These are phyloP conservation scores for Bicyclus anynana DNA, from an alignment of 1,140 invertebrate genomes.

Conservation along the genomic window DNA sequence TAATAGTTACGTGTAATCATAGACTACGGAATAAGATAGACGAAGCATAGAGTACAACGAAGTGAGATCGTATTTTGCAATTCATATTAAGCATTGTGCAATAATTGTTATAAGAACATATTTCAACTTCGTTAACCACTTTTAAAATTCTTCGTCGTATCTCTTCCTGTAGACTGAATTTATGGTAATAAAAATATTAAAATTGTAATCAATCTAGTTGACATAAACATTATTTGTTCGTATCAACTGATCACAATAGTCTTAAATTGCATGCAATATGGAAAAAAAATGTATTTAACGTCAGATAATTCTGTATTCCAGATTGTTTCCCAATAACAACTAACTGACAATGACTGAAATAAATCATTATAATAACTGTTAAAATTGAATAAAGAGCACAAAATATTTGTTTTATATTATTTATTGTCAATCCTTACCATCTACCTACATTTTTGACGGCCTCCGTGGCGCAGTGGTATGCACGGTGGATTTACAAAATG, in stretches of 20 bases:
- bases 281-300: constrained; percentile 21
- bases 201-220: constrained; percentile 29
- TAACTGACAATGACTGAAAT: constrained; percentile 72
- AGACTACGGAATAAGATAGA: constrained; percentile 3
- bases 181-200: constrained; percentile 30
- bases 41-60: neutral
- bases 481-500: too few relatives aligned
- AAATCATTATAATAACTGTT: constrained; percentile 74
- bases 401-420: constrained; percentile 59
- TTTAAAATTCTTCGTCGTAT: neutral
- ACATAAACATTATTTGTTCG: constrained; percentile 20
- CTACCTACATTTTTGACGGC: too few relatives aligned
- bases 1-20: constrained; percentile 41
- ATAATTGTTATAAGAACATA: neutral
- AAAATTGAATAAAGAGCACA: constrained; percentile 75
- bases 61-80: neutral
- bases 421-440: constrained; percentile 11
- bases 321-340: constrained; percentile 49
- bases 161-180: constrained; percentile 10
- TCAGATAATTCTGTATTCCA: constrained; percentile 31
- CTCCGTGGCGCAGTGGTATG: too few relatives aligned
- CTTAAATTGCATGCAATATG: constrained; percentile 29
- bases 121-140: neutral
- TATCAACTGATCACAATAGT: constrained; percentile 18
- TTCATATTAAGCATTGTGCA: neutral